Evolutionary conservation across 1,140 invertebrate species (phyloP).

Genomic region (Calycopis cecrops): DNA sequence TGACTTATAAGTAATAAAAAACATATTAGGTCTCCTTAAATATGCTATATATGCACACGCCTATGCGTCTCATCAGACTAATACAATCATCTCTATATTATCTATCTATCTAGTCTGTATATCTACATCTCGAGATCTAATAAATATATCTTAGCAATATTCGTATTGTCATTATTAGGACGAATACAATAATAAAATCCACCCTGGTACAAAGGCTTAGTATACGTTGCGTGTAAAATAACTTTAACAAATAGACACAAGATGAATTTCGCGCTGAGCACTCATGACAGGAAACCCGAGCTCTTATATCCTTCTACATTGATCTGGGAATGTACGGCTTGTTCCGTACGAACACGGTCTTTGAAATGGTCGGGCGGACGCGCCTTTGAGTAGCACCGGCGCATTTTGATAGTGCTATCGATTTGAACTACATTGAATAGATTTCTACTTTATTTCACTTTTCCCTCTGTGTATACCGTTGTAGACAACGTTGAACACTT

Average conservation of each 20-base stretch:
- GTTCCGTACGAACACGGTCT: conserved; percentile 50
- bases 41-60: too few species aligned
- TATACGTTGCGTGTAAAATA: too few species aligned
- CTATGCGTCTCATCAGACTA: too few species aligned
- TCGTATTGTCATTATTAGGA: too few species aligned
- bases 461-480: conserved; percentile 16
- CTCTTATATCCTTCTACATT: conserved; percentile 40
- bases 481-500: conserved; percentile 6
- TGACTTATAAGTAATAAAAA: too few species aligned
- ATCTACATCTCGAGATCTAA: too few species aligned
- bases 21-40: too few species aligned
- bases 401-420: conserved; percentile 57
- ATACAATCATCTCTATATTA: too few species aligned
- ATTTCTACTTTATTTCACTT: conserved; percentile 37
- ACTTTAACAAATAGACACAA: not conserved
- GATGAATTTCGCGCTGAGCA: conserved; percentile 27
- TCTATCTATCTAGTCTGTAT: too few species aligned
- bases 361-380: conserved; percentile 41
- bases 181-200: too few species aligned
- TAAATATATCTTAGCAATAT: too few species aligned
- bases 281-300: conserved; percentile 22
- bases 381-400: conserved; percentile 49
- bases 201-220: too few species aligned
- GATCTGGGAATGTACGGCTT: conserved; percentile 45
- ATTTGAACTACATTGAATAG: conserved; percentile 48